Conservation (phyloP, 2,888 invertebrate species). For the Aleiodes testaceus region DNA sequence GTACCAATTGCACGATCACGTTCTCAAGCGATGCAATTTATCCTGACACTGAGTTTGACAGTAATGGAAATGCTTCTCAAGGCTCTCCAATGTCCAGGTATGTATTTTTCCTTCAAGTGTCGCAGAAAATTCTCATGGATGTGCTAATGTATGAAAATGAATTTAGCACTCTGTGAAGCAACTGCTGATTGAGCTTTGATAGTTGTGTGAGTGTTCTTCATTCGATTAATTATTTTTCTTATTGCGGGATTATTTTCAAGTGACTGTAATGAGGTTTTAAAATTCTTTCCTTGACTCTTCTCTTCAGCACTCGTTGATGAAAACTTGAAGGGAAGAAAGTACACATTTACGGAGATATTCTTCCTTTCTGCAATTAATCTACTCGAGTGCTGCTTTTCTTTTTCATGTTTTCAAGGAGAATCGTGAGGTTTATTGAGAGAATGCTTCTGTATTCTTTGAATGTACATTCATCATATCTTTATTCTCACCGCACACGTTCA, state of each 20-base stretch:
- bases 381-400: no score
- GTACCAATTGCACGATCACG: background rate
- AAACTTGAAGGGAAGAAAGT: background rate
- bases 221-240: background rate
- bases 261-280: slow-evolving; percentile 1
- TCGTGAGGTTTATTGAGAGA: background rate
- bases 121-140: background rate
- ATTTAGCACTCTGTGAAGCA: slow-evolving; percentile 23
- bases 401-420: no score
- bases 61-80: slow-evolving; percentile 49
- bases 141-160: slow-evolving; percentile 29
- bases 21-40: slow-evolving; percentile 44
- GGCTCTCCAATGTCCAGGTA: slow-evolving; percentile 33
- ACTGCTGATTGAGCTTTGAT: background rate
- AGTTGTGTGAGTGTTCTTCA: background rate
- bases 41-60: slow-evolving; percentile 51
- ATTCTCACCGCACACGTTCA: no score
- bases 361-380: no score
- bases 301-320: background rate
- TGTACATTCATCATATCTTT: background rate
- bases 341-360: background rate
- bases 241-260: slow-evolving; percentile 2
- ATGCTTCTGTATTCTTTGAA: background rate
- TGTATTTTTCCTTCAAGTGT: background rate
- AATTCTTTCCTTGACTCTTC: background rate